A percentile compares a stretch with the other conserved stretches of the same genome.
These are phyloP conservation scores for Watsonalla binaria DNA, from an alignment of 2,888 invertebrate species.

Conservation along the genomic window DNA sequence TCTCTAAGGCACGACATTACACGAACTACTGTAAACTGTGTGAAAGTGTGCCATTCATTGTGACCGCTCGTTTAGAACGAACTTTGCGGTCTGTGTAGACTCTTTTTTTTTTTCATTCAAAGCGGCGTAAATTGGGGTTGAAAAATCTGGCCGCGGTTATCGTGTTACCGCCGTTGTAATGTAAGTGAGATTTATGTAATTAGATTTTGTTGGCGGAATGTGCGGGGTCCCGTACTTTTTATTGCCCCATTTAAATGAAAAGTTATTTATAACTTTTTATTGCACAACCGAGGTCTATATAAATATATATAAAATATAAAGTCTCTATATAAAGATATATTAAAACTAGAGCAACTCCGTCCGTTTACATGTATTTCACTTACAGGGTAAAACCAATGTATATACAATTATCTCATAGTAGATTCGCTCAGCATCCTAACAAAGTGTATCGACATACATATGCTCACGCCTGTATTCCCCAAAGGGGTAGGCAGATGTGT, in stretches of 20 bases:
- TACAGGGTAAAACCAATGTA: too few relatives aligned
- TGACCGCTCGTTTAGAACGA: slow-evolving; percentile 29
- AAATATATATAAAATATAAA: too few relatives aligned
- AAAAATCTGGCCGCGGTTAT: neutral
- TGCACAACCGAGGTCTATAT: too few relatives aligned
- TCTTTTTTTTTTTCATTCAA: slow-evolving; percentile 7
- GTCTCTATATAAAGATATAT: too few relatives aligned
- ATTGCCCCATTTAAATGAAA: neutral
- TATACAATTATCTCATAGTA: too few relatives aligned
- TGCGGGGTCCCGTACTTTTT: neutral
- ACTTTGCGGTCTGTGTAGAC: slow-evolving; percentile 15
- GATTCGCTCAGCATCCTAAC: too few relatives aligned
- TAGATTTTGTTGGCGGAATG: neutral
- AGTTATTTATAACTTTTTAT: neutral
- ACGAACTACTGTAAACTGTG: slow-evolving; percentile 61
- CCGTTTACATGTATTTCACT: too few relatives aligned
- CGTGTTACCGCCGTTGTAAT: neutral
- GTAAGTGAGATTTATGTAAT: neutral
- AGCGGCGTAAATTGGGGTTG: slow-evolving; percentile 1
- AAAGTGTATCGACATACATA: too few relatives aligned
- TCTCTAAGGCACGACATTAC: slow-evolving; percentile 53
- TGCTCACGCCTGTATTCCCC: too few relatives aligned
- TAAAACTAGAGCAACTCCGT: too few relatives aligned
- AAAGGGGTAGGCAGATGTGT: too few relatives aligned
- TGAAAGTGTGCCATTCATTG: slow-evolving; percentile 56